Percentiles rank a stretch among this genome's conserved stretches.
These are phyloP conservation scores for Pimpla rufipes DNA, from an alignment of 2,888 invertebrate species.

Conservation along the genomic window DNA sequence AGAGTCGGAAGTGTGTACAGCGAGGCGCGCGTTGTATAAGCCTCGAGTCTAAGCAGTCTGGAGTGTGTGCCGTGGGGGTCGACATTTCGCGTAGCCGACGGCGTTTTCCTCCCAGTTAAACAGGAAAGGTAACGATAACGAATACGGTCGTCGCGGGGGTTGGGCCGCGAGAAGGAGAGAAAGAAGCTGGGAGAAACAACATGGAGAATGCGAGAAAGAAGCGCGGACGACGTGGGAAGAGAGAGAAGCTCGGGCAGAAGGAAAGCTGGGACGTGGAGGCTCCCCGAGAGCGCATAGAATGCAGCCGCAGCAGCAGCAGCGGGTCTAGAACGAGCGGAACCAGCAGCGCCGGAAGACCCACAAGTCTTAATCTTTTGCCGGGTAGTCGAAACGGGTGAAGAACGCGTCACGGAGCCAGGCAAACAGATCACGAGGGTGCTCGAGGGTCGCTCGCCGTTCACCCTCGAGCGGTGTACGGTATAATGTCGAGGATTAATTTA, in stretches of 20 bases:
- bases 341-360: slow-evolving; percentile 49
- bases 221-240: not conserved
- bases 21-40: not conserved
- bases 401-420: slow-evolving; percentile 59
- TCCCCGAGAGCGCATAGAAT: slow-evolving; percentile 11
- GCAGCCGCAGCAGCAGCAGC: not conserved
- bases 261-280: slow-evolving; percentile 33
- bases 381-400: slow-evolving; percentile 60
- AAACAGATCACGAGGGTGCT: slow-evolving; percentile 65
- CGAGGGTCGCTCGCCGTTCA: slow-evolving; percentile 24
- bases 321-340: slow-evolving; percentile 11
- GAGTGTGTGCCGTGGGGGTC: slow-evolving; percentile 18
- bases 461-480: slow-evolving; percentile 48
- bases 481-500: slow-evolving; percentile 65
- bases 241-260: slow-evolving; percentile 27
- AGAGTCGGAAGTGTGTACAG: slow-evolving; percentile 24
- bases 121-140: slow-evolving; percentile 40
- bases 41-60: slow-evolving; percentile 19
- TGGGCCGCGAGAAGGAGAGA: slow-evolving; percentile 13
- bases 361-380: slow-evolving; percentile 64
- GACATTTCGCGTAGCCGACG: slow-evolving; percentile 16
- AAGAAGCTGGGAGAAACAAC: too few species aligned
- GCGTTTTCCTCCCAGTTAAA: slow-evolving; percentile 39
- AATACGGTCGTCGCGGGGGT: slow-evolving; percentile 72
- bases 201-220: not conserved